A percentile compares a stretch with the other conserved stretches of the same genome.
These are phyloP conservation scores for Hydraecia micacea DNA, from an alignment of 2,888 invertebrate genomes.

Conservation along the genomic window DNA sequence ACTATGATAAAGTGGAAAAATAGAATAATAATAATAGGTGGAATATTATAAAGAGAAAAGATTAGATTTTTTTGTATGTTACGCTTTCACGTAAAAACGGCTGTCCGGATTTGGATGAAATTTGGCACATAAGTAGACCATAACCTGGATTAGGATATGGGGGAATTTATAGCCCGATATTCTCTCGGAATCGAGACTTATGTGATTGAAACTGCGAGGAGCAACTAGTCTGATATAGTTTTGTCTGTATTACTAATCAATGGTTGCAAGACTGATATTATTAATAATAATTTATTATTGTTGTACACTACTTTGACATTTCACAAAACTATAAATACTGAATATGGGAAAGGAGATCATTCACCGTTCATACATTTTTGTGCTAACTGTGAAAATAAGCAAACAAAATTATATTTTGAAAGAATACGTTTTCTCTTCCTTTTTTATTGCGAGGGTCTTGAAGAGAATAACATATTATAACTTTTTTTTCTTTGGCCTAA, in stretches of 20 bases:
- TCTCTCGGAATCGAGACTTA: not conserved
- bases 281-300: not conserved
- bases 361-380: no score
- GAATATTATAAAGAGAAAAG: not conserved
- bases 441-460: no score
- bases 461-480: no score
- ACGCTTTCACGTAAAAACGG: no score
- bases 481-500: no score
- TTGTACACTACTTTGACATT: not conserved
- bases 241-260: not conserved
- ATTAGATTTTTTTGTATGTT: not conserved
- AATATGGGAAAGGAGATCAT: no score
- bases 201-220: no score
- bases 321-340: not conserved
- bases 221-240: not conserved
- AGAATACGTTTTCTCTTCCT: no score
- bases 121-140: not conserved
- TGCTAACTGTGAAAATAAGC: no score
- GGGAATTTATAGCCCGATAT: not conserved
- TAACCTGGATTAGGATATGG: not conserved
- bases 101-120: not conserved
- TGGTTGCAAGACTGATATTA: not conserved
- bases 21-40: no score
- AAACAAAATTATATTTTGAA: no score
- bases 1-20: no score